These are phyloP conservation scores for Mystacornis crossleyi DNA, from an alignment of 2,113 vertebrate species.

Conservation along the genomic window DNA sequence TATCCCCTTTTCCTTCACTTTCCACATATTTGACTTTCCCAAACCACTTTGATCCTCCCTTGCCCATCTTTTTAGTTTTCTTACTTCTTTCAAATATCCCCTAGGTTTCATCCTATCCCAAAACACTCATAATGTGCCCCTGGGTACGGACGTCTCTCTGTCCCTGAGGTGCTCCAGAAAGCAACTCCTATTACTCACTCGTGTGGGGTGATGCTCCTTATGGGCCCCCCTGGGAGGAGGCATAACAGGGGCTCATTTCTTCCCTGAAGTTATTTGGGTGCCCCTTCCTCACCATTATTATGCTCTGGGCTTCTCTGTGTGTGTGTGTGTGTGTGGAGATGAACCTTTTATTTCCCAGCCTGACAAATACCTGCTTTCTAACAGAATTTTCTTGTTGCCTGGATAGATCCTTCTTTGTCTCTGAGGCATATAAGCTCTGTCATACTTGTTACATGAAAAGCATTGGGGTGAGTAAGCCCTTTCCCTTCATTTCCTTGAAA, in stretches of 20 bases:
- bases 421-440: neutral
- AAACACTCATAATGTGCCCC: neutral
- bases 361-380: neutral
- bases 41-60: neutral
- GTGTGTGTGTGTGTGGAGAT: neutral
- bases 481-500: slow-evolving; percentile 11
- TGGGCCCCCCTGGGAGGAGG: neutral
- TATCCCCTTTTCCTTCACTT: neutral
- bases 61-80: neutral
- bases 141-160: neutral
- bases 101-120: neutral
- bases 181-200: neutral
- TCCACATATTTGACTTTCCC: neutral
- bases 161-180: neutral
- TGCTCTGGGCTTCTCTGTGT: neutral
- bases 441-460: neutral
- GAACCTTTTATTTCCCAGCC: neutral
- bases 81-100: neutral
- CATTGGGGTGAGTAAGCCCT: neutral
- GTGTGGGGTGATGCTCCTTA: neutral
- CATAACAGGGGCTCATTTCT: rapidly evolving
- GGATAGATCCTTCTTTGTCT: neutral
- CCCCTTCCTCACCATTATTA: rapidly evolving
- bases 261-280: neutral
- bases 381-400: neutral